phyloP scores from a whole-genome alignment of 2,797 vertebrate genomes.

The Semaprochilodus insignis region DNA sequence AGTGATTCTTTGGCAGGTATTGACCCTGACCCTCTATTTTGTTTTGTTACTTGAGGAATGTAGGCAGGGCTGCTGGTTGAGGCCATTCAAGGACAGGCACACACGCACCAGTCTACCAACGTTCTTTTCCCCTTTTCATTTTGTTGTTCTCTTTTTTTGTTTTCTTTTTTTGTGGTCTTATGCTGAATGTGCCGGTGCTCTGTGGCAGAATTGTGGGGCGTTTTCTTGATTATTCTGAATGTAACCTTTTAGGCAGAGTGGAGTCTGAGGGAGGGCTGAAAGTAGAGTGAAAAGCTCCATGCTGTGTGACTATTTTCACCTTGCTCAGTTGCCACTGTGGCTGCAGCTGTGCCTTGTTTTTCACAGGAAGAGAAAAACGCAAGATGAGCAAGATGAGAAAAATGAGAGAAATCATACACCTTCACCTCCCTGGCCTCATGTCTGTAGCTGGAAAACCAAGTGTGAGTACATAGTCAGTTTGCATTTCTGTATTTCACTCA shows the following conservation, averaged over 20 bases:
- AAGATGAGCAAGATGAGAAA: slow-evolving; percentile 10
- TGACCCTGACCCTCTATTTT: slow-evolving; percentile 10
- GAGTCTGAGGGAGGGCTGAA: slow-evolving; percentile 30
- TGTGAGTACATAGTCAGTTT: background rate
- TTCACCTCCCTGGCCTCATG: slow-evolving; percentile 4
- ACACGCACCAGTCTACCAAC: background rate
- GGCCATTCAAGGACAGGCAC: background rate
- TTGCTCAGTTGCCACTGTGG: slow-evolving; percentile 8
- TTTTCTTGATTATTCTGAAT: slow-evolving; percentile 37
- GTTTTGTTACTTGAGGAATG: background rate
- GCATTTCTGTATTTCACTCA: background rate
- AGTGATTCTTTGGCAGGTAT: background rate
- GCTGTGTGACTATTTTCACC: slow-evolving; percentile 50
- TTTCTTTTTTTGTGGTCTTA: slow-evolving; percentile 15
- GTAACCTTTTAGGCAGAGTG: slow-evolving; percentile 45
- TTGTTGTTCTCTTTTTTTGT: slow-evolving; percentile 13
- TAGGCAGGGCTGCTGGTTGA: slow-evolving; percentile 7
- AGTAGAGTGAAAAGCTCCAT: slow-evolving; percentile 37
- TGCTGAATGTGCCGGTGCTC: slow-evolving; percentile 12
- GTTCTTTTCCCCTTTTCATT: background rate
- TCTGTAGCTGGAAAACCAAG: slow-evolving; percentile 2
- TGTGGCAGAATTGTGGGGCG: slow-evolving; percentile 29
- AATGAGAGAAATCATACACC: slow-evolving; percentile 25
- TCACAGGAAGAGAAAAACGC: slow-evolving; percentile 11
- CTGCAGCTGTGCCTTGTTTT: slow-evolving; percentile 24